These are phyloP conservation scores for Leptarthrus brevirostris DNA, from an alignment of 2,888 invertebrate genomes.

Conservation along the genomic window DNA sequence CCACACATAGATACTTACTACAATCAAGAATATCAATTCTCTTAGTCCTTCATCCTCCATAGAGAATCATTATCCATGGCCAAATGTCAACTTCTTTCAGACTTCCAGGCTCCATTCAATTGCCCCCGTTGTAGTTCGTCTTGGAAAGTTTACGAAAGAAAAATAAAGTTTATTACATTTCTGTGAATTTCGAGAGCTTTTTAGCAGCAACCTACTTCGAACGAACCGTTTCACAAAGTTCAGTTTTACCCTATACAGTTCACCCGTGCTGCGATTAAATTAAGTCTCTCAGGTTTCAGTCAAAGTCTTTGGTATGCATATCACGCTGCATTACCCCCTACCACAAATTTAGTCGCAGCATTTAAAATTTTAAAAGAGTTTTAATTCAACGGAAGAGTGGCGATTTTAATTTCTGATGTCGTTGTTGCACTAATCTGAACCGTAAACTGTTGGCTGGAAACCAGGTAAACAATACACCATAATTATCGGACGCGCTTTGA, in stretches of 20 bases:
- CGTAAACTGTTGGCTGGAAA: neutral
- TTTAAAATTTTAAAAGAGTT: neutral
- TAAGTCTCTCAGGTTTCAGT: neutral
- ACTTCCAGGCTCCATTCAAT: constrained; percentile 25
- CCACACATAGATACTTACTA: no score
- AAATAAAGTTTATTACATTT: constrained; percentile 35
- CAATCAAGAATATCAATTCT: no score
- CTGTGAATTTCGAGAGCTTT: constrained; percentile 13
- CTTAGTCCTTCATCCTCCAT: no score
- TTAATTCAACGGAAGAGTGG: neutral
- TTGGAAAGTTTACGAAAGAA: constrained; percentile 24
- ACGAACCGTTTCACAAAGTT: neutral
- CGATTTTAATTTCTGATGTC: neutral
- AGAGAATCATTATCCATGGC: constrained; percentile 9
- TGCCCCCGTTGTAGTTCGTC: constrained; percentile 17
- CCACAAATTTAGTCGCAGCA: constrained; percentile 11
- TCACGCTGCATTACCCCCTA: neutral
- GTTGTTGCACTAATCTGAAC: no score
- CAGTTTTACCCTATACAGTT: neutral
- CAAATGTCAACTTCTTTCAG: constrained; percentile 31
- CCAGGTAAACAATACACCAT: neutral
- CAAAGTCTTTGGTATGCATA: neutral
- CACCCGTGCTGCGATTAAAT: neutral
- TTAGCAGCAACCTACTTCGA: neutral
- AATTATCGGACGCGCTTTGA: neutral